Conservation (phyloP, 2,113 vertebrate species). For the Urocynchramus pylzowi region DNA sequence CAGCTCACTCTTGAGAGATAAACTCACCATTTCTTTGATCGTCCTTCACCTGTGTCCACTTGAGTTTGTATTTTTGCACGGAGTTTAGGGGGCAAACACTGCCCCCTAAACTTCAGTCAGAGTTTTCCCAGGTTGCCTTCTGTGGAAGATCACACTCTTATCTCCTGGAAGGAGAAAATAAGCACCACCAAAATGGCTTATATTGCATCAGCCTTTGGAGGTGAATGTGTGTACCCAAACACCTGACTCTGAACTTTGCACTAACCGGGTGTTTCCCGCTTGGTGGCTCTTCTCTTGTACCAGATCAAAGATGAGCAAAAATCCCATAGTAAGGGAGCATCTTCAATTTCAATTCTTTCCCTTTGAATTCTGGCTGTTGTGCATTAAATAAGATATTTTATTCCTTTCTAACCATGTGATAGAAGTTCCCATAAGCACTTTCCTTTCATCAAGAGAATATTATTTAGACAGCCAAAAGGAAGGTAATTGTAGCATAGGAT, state of each 20-base stretch:
- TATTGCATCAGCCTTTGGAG: neutral
- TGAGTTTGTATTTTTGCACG: neutral
- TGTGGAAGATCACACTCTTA: neutral
- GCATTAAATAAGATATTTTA: neutral
- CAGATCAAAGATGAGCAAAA: neutral
- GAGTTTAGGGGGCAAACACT: neutral
- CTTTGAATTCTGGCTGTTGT: neutral
- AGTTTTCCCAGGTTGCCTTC: neutral
- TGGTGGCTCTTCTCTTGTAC: neutral
- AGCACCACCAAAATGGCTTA: rapidly evolving
- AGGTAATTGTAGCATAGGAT: neutral
- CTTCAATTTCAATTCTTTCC: neutral
- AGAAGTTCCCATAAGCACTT: neutral
- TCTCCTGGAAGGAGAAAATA: neutral
- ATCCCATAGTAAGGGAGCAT: rapidly evolving
- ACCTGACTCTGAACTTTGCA: neutral
- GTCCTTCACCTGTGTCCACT: neutral
- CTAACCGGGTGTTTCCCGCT: neutral
- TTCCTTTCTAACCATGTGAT: neutral
- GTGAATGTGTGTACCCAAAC: neutral
- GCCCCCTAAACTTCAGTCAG: neutral
- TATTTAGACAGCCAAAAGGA: neutral
- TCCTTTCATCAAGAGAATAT: neutral
- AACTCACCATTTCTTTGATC: neutral
- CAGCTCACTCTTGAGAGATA: neutral